Conservation (phyloP, 2,888 invertebrate genomes). For the Drosophila emarginata region DNA sequence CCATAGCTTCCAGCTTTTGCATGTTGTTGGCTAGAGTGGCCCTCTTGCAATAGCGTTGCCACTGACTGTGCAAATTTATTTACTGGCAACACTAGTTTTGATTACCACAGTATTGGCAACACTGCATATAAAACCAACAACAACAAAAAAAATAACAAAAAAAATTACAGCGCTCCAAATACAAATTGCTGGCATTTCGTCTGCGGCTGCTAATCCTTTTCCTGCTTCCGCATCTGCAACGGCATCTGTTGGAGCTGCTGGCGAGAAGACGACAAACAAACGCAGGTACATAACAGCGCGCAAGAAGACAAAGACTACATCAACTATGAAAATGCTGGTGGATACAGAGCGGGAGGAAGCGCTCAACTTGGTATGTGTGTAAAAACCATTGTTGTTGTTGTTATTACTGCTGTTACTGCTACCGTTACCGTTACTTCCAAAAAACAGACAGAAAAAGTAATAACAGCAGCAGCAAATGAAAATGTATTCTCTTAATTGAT, state of each 20-base stretch:
- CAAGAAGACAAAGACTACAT: slow-evolving; percentile 57
- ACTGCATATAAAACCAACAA: slow-evolving; percentile 31
- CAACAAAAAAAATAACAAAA: slow-evolving; percentile 38
- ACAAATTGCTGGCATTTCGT: slow-evolving; percentile 64
- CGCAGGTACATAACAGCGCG: slow-evolving; percentile 64
- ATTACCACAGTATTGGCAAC: neutral
- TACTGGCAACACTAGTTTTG: slow-evolving; percentile 1
- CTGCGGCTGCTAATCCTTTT: slow-evolving; percentile 51
- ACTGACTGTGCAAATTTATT: neutral
- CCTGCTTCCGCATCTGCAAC: slow-evolving; percentile 40
- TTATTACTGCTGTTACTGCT: slow-evolving; percentile 7
- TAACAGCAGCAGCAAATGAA: slow-evolving; percentile 4
- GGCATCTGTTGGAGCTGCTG: slow-evolving; percentile 4
- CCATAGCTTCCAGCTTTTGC: neutral
- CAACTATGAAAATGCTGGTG: slow-evolving; percentile 83
- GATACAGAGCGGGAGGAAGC: slow-evolving; percentile 94
- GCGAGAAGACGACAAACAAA: slow-evolving; percentile 45
- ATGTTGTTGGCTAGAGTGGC: neutral
- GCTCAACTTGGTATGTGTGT: slow-evolving; percentile 76
- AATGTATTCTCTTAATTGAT: slow-evolving; percentile 50
- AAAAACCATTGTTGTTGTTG: slow-evolving; percentile 14
- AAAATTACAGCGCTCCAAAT: slow-evolving; percentile 63
- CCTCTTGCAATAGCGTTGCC: neutral
- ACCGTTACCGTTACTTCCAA: slow-evolving; percentile 21
- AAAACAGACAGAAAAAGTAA: slow-evolving; percentile 32